phyloP scores from a whole-genome alignment of 2,797 vertebrate genomes.

The Bryconaethiops microstoma region DNA sequence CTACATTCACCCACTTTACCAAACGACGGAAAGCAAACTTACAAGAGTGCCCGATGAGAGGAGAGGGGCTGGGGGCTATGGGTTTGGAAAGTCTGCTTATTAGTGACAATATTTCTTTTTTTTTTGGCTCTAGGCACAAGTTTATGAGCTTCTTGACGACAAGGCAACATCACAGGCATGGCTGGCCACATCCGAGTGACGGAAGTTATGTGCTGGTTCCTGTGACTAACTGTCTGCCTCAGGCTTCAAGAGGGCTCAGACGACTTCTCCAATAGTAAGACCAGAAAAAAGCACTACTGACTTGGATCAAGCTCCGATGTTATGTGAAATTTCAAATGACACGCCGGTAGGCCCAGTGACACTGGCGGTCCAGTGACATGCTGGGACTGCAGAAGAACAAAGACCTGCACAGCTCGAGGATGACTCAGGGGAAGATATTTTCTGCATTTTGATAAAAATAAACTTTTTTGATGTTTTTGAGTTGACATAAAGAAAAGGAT shows the following conservation, averaged over 20 bases:
- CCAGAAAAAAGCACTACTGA: constrained; percentile 8
- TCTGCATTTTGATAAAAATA: not conserved
- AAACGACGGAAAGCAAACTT: constrained; percentile 23
- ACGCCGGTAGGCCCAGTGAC: not conserved
- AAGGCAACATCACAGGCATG: constrained; percentile 48
- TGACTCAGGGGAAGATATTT: not conserved
- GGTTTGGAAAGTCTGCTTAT: constrained; percentile 32
- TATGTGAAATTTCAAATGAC: constrained; percentile 6
- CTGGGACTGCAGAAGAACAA: not conserved
- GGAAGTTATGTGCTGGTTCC: constrained; percentile 39
- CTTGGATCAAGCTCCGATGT: not conserved
- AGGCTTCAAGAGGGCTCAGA: constrained; percentile 20
- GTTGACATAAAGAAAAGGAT: not conserved
- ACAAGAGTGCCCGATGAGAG: constrained; percentile 34
- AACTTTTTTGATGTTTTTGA: not conserved
- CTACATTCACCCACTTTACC: constrained; percentile 14
- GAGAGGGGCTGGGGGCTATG: constrained; percentile 17
- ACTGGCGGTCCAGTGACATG: not conserved
- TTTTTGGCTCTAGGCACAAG: constrained; percentile 25
- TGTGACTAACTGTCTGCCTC: constrained; percentile 48
- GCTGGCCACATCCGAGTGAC: constrained; percentile 31
- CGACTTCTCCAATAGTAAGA: not conserved
- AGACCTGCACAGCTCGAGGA: not conserved
- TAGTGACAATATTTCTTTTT: constrained; percentile 48
- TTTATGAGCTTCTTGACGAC: constrained; percentile 41